A percentile compares a stretch with the other conserved stretches of the same genome.
Evolutionary conservation across 1,140 invertebrate species (phyloP).

Genomic region (Palaemon carinicauda): DNA sequence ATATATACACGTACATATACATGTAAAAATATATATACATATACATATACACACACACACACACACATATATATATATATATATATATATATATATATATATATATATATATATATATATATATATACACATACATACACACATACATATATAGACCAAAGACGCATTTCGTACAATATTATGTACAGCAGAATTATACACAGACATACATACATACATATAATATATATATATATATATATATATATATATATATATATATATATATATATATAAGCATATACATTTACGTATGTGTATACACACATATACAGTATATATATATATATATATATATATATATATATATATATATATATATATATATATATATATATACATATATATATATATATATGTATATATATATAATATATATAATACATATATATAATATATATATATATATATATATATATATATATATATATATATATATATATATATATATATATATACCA

Average conservation of each 20-base stretch:
- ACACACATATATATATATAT: background rate
- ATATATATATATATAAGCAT: background rate
- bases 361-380: constrained; percentile 9
- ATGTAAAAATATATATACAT: too few species aligned
- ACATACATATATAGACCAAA: too few species aligned
- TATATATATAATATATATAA: too few species aligned
- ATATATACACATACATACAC: too few species aligned
- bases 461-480: constrained; percentile 4
- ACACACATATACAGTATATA: background rate
- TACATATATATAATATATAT: background rate
- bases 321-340: background rate
- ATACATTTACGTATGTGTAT: background rate
- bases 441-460: background rate
- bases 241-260: too few species aligned
- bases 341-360: constrained; percentile 6
- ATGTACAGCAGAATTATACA: too few species aligned
- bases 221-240: too few species aligned
- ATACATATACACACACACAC: background rate
- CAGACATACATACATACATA: too few species aligned
- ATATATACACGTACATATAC: background rate
- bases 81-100: constrained; percentile 5
- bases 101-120: too few species aligned
- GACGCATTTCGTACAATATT: too few species aligned
- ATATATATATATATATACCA: background rate
- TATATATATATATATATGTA: too few species aligned